Evolutionary conservation across 2,113 vertebrate genomes (phyloP).

Genomic region (Suricata suricatta): DNA sequence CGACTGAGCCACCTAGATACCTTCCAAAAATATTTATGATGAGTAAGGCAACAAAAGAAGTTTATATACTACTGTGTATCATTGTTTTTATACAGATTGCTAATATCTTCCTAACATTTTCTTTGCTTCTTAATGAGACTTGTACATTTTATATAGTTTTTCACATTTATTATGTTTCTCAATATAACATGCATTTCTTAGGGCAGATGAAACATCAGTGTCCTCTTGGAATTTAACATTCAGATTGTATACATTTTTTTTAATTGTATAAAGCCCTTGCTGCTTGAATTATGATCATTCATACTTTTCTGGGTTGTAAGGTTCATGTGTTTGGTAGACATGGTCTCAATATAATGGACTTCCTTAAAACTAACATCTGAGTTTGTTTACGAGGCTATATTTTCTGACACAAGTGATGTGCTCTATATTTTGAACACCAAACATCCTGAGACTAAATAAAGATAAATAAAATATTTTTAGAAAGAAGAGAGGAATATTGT

Average conservation of each 20-base stretch:
- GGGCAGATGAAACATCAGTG: background rate
- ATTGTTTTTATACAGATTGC: background rate
- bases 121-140: background rate
- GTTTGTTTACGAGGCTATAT: background rate
- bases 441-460: background rate
- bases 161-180: background rate
- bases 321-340: background rate
- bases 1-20: too few species aligned
- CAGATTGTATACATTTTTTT: background rate
- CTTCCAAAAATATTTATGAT: background rate
- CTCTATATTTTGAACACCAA: background rate
- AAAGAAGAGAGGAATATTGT: conserved; percentile 56
- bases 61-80: background rate
- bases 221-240: background rate
- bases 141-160: background rate
- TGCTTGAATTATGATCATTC: background rate
- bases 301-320: background rate
- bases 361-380: background rate
- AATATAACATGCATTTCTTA: background rate
- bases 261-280: background rate
- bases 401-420: background rate
- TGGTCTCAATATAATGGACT: background rate
- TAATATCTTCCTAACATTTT: background rate
- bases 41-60: background rate
- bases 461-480: conserved; percentile 20